These are phyloP conservation scores for Camponotus floridanus DNA, from an alignment of 1,140 invertebrate genomes.

Conservation along the genomic window DNA sequence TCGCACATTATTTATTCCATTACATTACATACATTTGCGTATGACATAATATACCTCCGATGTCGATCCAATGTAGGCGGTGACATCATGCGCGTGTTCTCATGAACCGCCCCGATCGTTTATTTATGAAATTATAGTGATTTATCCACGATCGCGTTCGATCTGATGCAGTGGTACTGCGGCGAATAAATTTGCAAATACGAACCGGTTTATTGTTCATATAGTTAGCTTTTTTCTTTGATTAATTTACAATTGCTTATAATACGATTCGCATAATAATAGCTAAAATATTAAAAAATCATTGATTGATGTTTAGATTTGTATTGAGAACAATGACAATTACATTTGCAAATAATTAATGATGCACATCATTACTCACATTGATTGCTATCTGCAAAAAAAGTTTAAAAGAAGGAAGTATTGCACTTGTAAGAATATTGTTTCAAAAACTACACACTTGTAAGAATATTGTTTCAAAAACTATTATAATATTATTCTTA, in stretches of 20 bases:
- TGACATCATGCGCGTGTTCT: conserved; percentile 70
- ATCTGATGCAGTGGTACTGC: conserved; percentile 11
- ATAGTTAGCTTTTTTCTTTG: neutral
- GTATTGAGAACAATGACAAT: neutral
- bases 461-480: neutral
- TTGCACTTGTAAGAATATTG: neutral
- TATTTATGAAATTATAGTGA: conserved; percentile 71
- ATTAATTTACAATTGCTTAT: conserved; percentile 19
- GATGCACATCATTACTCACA: neutral
- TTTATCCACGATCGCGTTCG: conserved; percentile 58
- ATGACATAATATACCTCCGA: conserved; percentile 44
- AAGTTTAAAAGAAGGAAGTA: neutral
- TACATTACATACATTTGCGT: conserved; percentile 41
- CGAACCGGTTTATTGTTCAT: conserved; percentile 20
- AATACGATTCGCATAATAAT: neutral
- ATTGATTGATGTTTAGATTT: conserved; percentile 5
- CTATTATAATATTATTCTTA: neutral
- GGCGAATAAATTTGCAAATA: conserved; percentile 39
- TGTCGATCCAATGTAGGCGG: conserved; percentile 66
- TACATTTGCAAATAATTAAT: conserved; percentile 23
- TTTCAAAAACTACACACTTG: neutral
- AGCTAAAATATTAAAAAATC: conserved; percentile 15
- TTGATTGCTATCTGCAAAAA: neutral
- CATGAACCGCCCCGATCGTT: conserved; percentile 39
- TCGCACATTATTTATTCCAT: conserved; percentile 43